Conservation (phyloP, 2,888 invertebrate species). For the Aspidiotus rigidus region DNA sequence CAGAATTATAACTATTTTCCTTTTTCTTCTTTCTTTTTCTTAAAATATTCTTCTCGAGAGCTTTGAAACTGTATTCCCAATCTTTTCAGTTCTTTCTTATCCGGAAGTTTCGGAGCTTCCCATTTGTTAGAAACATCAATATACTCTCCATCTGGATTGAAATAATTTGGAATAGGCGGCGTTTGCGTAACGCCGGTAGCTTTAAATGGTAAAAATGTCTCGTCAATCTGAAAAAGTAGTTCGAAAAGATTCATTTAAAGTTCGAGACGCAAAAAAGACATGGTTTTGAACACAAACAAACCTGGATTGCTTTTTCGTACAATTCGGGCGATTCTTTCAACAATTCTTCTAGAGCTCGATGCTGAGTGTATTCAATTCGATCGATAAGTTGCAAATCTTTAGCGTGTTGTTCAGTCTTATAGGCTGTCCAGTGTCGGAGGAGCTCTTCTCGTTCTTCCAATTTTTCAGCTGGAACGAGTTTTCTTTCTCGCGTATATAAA, state of each 20-base stretch:
- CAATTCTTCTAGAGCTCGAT: conserved; percentile 69
- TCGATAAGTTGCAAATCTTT: conserved; percentile 60
- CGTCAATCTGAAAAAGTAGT: conserved; percentile 55
- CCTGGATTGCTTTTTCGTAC: conserved; percentile 76
- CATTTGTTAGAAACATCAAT: conserved; percentile 70
- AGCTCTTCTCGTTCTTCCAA: conserved; percentile 56
- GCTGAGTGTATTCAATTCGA: conserved; percentile 58
- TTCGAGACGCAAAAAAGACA: not conserved
- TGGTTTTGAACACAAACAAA: conserved; percentile 41
- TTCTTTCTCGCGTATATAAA: conserved; percentile 27
- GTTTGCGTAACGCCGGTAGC: conserved; percentile 68
- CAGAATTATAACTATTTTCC: too few relatives aligned
- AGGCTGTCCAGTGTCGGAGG: conserved; percentile 65
- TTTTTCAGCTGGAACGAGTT: conserved; percentile 50
- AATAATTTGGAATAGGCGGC: conserved; percentile 71
- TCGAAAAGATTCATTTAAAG: not conserved
- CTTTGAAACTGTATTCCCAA: too few relatives aligned
- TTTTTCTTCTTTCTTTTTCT: too few relatives aligned
- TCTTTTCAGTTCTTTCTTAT: too few relatives aligned
- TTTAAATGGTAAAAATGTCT: conserved; percentile 57
- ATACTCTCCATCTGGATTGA: conserved; percentile 84
- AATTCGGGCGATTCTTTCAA: conserved; percentile 72
- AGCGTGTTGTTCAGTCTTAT: conserved; percentile 56
- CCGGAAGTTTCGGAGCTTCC: conserved; percentile 43
- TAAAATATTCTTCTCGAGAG: too few relatives aligned